Percentiles rank a stretch among this genome's conserved stretches.
Evolutionary conservation across 2,888 invertebrate genomes (phyloP).

Genomic region (Sepioteuthis lessoniana): DNA sequence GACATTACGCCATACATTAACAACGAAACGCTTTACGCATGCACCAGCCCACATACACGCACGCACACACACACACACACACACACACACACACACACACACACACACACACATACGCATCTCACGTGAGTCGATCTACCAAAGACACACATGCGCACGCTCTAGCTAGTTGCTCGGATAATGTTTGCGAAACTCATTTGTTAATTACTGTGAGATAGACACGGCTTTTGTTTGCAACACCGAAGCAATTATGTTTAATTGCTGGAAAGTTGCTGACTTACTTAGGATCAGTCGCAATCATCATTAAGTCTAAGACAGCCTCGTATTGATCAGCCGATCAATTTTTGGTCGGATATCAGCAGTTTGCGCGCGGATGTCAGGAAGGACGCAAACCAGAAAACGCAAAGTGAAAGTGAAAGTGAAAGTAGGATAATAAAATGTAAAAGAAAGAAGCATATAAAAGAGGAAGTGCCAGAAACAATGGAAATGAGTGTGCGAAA

Average conservation of each 20-base stretch:
- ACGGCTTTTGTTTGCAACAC: neutral
- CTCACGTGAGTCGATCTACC: neutral
- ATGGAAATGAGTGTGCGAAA: too few relatives aligned
- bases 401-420: neutral
- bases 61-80: too few relatives aligned
- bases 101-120: too few relatives aligned
- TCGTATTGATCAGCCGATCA: slow-evolving; percentile 21
- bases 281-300: slow-evolving; percentile 16
- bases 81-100: too few relatives aligned
- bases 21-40: too few relatives aligned
- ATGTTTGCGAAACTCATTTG: slow-evolving; percentile 6
- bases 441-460: neutral
- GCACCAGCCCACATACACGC: too few relatives aligned
- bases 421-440: neutral
- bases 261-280: neutral
- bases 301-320: slow-evolving; percentile 33
- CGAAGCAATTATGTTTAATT: neutral
- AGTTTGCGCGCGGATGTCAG: neutral
- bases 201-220: neutral
- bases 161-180: neutral
- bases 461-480: too few relatives aligned
- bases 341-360: slow-evolving; percentile 15
- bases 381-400: neutral
- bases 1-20: too few relatives aligned
- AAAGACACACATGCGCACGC: neutral